These are phyloP conservation scores for Fratercula arctica DNA, from an alignment of 2,797 vertebrate genomes.

Conservation along the genomic window DNA sequence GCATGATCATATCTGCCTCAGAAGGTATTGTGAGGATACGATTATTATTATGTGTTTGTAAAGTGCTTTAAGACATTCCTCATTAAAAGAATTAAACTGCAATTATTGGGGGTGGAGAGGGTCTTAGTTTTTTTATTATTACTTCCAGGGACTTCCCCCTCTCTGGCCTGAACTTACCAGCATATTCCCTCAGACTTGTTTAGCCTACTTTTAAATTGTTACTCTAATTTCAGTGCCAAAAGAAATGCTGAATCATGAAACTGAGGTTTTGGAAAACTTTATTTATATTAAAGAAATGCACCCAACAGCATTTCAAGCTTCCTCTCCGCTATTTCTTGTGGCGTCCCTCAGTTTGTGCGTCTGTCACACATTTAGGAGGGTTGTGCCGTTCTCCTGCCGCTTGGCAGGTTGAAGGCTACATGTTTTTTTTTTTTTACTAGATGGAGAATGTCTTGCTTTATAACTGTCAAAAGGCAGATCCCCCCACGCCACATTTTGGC, in stretches of 20 bases:
- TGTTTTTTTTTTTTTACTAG: not conserved
- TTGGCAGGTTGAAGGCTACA: not conserved
- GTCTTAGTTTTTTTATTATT: not conserved
- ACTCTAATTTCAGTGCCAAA: constrained; percentile 41
- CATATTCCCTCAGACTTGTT: constrained; percentile 13
- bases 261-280: constrained; percentile 55
- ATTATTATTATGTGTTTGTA: not conserved
- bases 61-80: not conserved
- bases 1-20: not conserved
- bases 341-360: not conserved
- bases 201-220: constrained; percentile 41
- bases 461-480: not conserved
- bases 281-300: constrained; percentile 67
- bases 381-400: not conserved
- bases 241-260: constrained; percentile 70
- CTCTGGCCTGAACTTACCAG: not conserved
- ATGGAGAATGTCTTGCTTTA: not conserved
- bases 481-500: not conserved
- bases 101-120: not conserved
- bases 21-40: not conserved
- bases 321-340: not conserved
- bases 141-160: not conserved
- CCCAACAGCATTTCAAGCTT: constrained; percentile 47
- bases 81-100: not conserved
- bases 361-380: not conserved